These are phyloP conservation scores for Ciconia maguari DNA, from an alignment of 2,113 vertebrate genomes.

Conservation along the genomic window DNA sequence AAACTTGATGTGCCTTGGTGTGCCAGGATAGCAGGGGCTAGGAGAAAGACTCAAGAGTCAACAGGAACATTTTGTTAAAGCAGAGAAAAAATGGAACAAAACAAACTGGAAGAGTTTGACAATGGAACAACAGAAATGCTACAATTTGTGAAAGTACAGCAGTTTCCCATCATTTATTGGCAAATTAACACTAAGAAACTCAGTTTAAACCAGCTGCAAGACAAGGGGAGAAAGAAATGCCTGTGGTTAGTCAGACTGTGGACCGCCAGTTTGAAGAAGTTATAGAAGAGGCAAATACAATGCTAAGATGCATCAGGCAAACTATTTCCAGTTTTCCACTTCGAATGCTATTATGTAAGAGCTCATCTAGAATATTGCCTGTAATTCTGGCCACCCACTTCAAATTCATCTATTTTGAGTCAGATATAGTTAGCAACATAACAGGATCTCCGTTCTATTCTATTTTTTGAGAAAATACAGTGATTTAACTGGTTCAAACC, in stretches of 20 bases:
- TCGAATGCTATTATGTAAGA: neutral
- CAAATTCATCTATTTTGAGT: neutral
- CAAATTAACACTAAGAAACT: neutral
- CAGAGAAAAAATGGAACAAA: neutral
- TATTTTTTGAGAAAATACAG: neutral
- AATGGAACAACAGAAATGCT: neutral
- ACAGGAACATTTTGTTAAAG: neutral
- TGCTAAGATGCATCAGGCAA: neutral
- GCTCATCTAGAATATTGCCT: neutral
- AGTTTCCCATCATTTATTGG: neutral
- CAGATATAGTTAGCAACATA: neutral
- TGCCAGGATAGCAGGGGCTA: neutral
- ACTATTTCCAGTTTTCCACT: neutral
- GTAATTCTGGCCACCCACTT: neutral
- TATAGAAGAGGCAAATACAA: neutral
- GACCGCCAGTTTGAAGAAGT: neutral
- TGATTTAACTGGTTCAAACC: neutral
- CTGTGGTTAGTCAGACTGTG: neutral
- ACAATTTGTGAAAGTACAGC: neutral
- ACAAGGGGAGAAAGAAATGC: neutral
- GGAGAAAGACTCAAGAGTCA: neutral
- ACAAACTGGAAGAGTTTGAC: neutral
- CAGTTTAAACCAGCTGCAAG: neutral
- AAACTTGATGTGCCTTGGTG: neutral
- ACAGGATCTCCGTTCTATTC: neutral